Percentiles rank a stretch among this genome's conserved stretches.
Evolutionary conservation across 2,797 vertebrate species (phyloP).

Genomic region (Paramormyrops hopkinsi): DNA sequence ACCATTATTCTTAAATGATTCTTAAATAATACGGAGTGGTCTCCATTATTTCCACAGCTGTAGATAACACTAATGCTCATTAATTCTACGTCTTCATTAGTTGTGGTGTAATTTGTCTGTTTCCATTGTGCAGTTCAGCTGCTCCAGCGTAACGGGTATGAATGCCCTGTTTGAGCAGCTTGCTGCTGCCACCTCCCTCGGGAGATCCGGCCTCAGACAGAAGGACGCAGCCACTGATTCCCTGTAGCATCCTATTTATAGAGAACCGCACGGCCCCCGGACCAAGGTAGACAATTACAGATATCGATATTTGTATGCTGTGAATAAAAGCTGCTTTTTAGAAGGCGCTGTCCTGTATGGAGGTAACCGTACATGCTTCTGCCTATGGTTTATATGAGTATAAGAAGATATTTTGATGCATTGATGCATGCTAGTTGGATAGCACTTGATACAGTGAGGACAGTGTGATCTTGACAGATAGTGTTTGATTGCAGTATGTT

Average conservation of each 20-base stretch:
- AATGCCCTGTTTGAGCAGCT: background rate
- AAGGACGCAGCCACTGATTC: background rate
- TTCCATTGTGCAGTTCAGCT: background rate
- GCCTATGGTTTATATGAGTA: background rate
- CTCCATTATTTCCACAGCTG: background rate
- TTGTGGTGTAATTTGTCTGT: background rate
- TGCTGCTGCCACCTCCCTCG: no score
- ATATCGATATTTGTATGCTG: background rate
- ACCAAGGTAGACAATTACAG: background rate
- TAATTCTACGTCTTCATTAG: background rate
- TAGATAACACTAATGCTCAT: background rate
- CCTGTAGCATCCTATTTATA: conserved; percentile 8
- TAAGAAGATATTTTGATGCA: background rate
- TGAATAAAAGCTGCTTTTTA: background rate
- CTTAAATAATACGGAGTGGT: background rate
- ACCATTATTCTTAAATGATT: background rate
- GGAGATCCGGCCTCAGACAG: background rate
- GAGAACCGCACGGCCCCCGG: background rate
- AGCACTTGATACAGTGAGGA: background rate
- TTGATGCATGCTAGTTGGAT: background rate
- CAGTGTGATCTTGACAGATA: background rate
- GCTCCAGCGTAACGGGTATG: background rate
- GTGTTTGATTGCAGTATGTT: background rate
- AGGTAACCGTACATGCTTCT: background rate
- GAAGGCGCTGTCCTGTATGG: background rate